Percentiles rank a stretch among this genome's conserved stretches.
Evolutionary conservation across 2,113 vertebrate species (phyloP).

Genomic region (Gnathonemus echidnorhynchus): DNA sequence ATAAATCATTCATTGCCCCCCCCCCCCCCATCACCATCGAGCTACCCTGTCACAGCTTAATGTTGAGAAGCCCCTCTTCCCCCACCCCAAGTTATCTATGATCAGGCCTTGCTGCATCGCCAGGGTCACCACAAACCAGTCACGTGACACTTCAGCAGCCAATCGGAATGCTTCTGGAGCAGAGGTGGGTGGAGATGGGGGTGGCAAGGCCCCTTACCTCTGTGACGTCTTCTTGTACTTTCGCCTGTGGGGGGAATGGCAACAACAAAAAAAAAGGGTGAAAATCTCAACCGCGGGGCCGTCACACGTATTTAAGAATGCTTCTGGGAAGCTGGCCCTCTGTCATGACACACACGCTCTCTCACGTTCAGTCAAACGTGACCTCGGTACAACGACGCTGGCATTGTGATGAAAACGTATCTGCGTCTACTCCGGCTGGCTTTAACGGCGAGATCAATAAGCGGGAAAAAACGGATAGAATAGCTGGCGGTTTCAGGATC

Average conservation of each 20-base stretch:
- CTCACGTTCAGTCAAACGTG: not conserved
- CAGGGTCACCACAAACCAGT: not conserved
- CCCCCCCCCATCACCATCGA: not conserved
- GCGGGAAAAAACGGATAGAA: not conserved
- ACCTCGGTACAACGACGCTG: not conserved
- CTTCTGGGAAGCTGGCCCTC: not conserved
- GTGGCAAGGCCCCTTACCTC: slow-evolving; percentile 65
- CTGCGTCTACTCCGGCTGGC: not conserved
- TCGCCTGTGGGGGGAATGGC: slow-evolving; percentile 70
- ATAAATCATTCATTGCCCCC: not conserved
- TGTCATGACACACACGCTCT: not conserved
- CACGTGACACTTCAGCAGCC: not conserved
- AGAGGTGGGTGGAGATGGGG: not conserved
- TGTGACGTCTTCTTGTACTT: slow-evolving; percentile 91
- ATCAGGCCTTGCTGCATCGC: not conserved
- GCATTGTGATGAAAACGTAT: not conserved
- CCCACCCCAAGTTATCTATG: not conserved
- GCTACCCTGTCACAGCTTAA: not conserved
- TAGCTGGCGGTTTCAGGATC: not conserved
- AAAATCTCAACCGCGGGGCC: not conserved
- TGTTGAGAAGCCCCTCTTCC: not conserved
- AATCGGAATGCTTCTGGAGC: not conserved
- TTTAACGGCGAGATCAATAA: not conserved
- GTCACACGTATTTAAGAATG: not conserved
- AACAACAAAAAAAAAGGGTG: slow-evolving; percentile 37